Base-by-base conservation (phyloP, 1,140 invertebrate genomes). In the Apis dorsata region DNA sequence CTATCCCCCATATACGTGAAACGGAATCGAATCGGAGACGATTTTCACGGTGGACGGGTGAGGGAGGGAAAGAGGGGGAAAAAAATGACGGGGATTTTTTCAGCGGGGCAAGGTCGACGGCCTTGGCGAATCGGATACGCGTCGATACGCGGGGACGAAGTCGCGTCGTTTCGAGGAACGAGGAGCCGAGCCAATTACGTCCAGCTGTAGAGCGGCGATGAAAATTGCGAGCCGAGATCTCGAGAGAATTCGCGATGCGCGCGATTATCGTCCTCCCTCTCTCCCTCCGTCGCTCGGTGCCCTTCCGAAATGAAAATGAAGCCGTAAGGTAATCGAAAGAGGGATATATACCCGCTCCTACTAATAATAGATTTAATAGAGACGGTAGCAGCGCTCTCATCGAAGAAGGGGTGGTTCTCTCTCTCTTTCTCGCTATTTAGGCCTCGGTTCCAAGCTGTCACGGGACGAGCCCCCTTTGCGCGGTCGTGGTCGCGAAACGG, bases 321-420 rank as follows among this genome's bases (percentile, higher is more conserved):
- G 89, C 86, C 81, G 88, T 89, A 88, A 34, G 91, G 86, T 93
- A 93, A 93, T 93, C 93, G 93, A 93, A 93, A 93, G 34, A 44
- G 92, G 91, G 91, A 93, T 93, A 91, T 91, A 92, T 91, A 91
- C 89, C 84, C 83, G 24, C 76, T 68, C 70, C 66, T 80, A 81
- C 92, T 93, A 94, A 93, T 93, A 94, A 93, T 94, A 94, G 91
- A 93, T 93, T 94, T 94, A 93, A 94, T 94, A 93, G 93, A 94
- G 93, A 93, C 91, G 34, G 34, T 44, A 44, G 34, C 34, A 44
- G 34, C 34, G 92, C 92, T 92, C 91, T 92, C 92, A 94, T 94
- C 93, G 93, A 93, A 90, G 92, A 92, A 91, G 91, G 91, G 90
- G 90, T 86, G 89, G 60, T 15, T 24, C 12, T 24, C n/a, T 28